Evolutionary conservation across 1,140 invertebrate genomes (phyloP), one percentile per base, ranked within the genome.

Genomic region (Atta colombica): DNA sequence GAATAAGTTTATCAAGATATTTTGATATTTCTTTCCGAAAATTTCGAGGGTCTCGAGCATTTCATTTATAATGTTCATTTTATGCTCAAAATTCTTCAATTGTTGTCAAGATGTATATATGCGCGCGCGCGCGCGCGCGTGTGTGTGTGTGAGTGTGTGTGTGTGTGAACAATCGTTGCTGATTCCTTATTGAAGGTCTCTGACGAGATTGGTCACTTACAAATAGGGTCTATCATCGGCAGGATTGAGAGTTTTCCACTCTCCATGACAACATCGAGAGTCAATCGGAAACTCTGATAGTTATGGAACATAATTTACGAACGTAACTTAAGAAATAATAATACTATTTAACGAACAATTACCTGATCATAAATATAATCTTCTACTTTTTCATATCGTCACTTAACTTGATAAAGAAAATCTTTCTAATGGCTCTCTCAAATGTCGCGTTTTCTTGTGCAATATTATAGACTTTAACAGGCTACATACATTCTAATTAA

Each of bases 161-260:
- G 35, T 1, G 7, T 39, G 35, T 39, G 35, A 86, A 55, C 51
- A 69, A 69, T 86, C 35, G 16, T 68, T 39, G 7, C 14, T 65
- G 53, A 85, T 80, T 68, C 16, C 68, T 68, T 69, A 60, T 80
- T 51, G 65, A 10, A 28, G 14, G 2, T 28, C 53, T 28, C 14
- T 60, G 21, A 12, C 25, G 21, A 69, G 8, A 69, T 49, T 18
- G 61, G 63, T 80, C 75, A 69, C 66, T 86, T 86, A 69, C 63
- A 65, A 80, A 25, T 60, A 35, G 65, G 4, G 21, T 16, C 60
- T 51, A 77, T 77, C n/a, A 65, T 3, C 45, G n/a, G 25, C 35
- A 3, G 10, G 12, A 12, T 14, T 25, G 4, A 0, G 1, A 35
- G 25, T 51, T 75, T 45, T 25, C 74, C 53, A 31, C 1, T 71